Percentiles rank a stretch among this genome's conserved stretches.
Conservation (phyloP, 37 sponge, comb jelly and placozoan species). For the Agelas oroides region DNA sequence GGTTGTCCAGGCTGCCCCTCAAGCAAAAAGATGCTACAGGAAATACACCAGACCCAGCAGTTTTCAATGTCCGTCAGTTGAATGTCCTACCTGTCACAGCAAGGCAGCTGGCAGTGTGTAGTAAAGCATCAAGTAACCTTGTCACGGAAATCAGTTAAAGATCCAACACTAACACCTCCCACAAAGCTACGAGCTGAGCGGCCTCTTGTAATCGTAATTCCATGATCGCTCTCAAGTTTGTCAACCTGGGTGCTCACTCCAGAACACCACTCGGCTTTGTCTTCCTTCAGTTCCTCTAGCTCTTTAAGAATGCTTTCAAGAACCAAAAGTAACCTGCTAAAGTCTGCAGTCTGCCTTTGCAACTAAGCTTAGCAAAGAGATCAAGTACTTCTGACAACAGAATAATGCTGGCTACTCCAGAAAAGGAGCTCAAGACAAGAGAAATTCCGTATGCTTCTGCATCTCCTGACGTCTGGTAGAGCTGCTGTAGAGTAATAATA, state of each 20-base stretch:
- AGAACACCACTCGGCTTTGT: slow-evolving; percentile 22
- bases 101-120: too few species aligned
- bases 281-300: slow-evolving; percentile 15
- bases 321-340: slow-evolving; percentile 1
- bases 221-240: neutral
- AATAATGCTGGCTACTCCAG: slow-evolving; percentile 23
- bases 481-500: slow-evolving; percentile 32
- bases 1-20: too few species aligned
- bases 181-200: too few species aligned
- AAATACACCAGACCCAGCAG: too few species aligned
- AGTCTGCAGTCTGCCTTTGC: slow-evolving; percentile 39
- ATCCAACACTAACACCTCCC: too few species aligned
- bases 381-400: slow-evolving; percentile 44
- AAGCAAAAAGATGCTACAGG: too few species aligned
- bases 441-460: slow-evolving; percentile 54
- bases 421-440: neutral
- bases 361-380: slow-evolving; percentile 27
- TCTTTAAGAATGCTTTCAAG: neutral
- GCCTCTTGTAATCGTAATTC: neutral
- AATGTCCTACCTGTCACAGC: too few species aligned
- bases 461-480: slow-evolving; percentile 53
- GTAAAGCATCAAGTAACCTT: too few species aligned
- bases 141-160: too few species aligned
- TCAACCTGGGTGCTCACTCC: neutral
- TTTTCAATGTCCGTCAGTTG: too few species aligned